Conservation (phyloP, 37 sponge, comb jelly and placozoan species). For the Oopsacas minuta region DNA sequence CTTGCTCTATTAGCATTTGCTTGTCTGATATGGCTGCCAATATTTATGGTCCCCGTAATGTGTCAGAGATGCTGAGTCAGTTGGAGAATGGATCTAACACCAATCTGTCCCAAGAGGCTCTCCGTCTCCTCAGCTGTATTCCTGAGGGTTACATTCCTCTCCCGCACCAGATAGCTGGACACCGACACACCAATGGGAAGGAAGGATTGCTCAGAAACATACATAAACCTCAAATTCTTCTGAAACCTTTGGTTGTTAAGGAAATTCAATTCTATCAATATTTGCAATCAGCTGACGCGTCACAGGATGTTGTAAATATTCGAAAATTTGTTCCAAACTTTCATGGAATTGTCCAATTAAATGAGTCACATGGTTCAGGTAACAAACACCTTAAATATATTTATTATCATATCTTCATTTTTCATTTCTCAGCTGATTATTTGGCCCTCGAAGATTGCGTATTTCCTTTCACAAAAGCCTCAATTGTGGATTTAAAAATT, state of each 20-base stretch:
- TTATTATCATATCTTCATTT: not conserved
- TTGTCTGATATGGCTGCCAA: not conserved
- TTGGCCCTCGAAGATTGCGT: not conserved
- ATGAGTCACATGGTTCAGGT: not conserved
- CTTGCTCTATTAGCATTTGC: too few species aligned
- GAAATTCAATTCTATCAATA: not conserved
- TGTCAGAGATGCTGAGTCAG: not conserved
- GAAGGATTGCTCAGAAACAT: not conserved
- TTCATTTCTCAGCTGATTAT: not conserved
- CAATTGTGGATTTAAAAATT: not conserved
- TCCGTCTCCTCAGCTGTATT: conserved; percentile 35
- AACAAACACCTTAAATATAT: not conserved
- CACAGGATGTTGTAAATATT: not conserved
- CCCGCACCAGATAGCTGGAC: conserved; percentile 75
- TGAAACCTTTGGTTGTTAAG: not conserved
- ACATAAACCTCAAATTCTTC: not conserved
- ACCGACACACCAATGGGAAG: conserved; percentile 60
- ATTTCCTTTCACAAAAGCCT: not conserved
- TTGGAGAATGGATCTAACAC: not conserved
- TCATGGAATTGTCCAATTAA: not conserved
- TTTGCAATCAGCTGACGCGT: not conserved
- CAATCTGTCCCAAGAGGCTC: conserved; percentile 30
- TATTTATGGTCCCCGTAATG: not conserved
- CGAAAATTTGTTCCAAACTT: not conserved
- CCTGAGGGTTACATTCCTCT: conserved; percentile 64